phyloP scores from a whole-genome alignment of 1,140 invertebrate species.

The Stenopsyche tienmushanensis region DNA sequence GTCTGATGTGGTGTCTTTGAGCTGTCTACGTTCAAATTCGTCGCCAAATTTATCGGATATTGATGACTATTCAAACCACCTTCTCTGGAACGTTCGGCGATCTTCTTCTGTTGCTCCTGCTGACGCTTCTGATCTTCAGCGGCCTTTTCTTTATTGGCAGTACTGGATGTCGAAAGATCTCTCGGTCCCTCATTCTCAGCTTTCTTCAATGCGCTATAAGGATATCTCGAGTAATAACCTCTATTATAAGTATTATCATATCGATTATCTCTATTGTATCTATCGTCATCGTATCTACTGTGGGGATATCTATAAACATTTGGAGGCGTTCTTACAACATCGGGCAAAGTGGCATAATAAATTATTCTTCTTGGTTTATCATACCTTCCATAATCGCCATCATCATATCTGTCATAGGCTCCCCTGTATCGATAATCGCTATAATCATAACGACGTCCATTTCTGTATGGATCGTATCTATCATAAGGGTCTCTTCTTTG shows the following conservation, averaged over 20 bases:
- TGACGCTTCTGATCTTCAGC: slow-evolving; percentile 49
- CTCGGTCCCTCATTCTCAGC: slow-evolving; percentile 54
- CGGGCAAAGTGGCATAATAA: slow-evolving; percentile 55
- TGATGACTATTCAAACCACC: slow-evolving; percentile 53
- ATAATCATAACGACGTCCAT: slow-evolving; percentile 40
- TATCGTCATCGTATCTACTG: slow-evolving; percentile 50
- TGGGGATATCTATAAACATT: slow-evolving; percentile 51
- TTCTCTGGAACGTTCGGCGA: slow-evolving; percentile 43
- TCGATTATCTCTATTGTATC: slow-evolving; percentile 47
- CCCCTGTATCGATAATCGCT: slow-evolving; percentile 43
- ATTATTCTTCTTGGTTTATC: slow-evolving; percentile 56
- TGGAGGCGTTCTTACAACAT: slow-evolving; percentile 53
- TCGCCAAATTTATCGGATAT: slow-evolving; percentile 46
- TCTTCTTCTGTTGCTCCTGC: slow-evolving; percentile 49
- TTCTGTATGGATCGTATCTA: slow-evolving; percentile 48
- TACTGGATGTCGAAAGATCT: slow-evolving; percentile 49
- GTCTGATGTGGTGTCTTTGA: slow-evolving; percentile 49
- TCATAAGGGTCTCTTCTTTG: slow-evolving; percentile 44
- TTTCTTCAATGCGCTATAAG: slow-evolving; percentile 50
- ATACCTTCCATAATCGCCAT: slow-evolving; percentile 47
- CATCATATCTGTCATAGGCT: slow-evolving; percentile 51
- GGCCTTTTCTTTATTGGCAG: slow-evolving; percentile 49
- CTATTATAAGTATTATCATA: slow-evolving; percentile 36
- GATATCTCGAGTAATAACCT: slow-evolving; percentile 35
- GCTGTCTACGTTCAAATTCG: slow-evolving; percentile 37